A percentile compares a stretch with the other conserved stretches of the same genome.
Evolutionary conservation across 2,888 invertebrate genomes (phyloP).

Genomic region (Latrodectus elegans): DNA sequence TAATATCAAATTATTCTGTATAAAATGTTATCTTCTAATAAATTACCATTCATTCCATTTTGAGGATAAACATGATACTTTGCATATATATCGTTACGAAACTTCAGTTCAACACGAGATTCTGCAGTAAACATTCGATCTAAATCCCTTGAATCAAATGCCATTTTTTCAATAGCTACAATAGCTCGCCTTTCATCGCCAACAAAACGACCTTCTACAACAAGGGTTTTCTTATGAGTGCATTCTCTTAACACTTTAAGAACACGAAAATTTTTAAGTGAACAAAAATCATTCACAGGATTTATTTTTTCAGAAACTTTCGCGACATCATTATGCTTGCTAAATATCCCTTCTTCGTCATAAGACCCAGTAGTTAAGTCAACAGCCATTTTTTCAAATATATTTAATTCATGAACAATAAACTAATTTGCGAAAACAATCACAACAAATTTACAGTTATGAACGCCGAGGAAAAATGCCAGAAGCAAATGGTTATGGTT

Average conservation of each 20-base stretch:
- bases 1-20: too few relatives aligned
- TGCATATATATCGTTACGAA: slow-evolving; percentile 58
- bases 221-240: slow-evolving; percentile 36
- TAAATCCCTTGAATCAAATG: slow-evolving; percentile 54
- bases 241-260: slow-evolving; percentile 48
- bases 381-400: slow-evolving; percentile 39
- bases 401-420: neutral
- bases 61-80: slow-evolving; percentile 60
- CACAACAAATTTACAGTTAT: too few relatives aligned
- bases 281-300: slow-evolving; percentile 9
- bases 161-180: slow-evolving; percentile 53
- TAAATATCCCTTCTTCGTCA: slow-evolving; percentile 57
- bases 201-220: slow-evolving; percentile 51
- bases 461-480: too few relatives aligned
- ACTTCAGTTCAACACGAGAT: slow-evolving; percentile 52
- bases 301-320: neutral
- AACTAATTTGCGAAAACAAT: too few relatives aligned
- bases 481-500: neutral
- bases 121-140: slow-evolving; percentile 31
- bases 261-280: slow-evolving; percentile 44
- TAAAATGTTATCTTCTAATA: neutral
- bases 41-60: slow-evolving; percentile 59
- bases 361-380: slow-evolving; percentile 62
- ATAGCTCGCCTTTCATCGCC: slow-evolving; percentile 55
- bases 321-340: slow-evolving; percentile 40